Evolutionary conservation across 2,113 vertebrate genomes (phyloP).

Genomic region (Daphoenositta chrysoptera): DNA sequence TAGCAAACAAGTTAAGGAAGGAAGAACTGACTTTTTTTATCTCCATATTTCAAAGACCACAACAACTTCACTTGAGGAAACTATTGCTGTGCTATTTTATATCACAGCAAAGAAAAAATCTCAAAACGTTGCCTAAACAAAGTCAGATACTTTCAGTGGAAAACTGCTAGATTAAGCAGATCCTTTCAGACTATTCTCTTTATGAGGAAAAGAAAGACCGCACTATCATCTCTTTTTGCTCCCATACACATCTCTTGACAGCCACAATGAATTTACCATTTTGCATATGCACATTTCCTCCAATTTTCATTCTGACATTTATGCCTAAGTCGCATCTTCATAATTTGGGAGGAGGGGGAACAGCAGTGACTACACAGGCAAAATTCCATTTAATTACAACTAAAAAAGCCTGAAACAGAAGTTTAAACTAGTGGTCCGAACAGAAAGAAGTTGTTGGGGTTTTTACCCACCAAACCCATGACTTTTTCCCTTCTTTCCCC

Average conservation of each 20-base stretch:
- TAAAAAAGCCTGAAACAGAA: not conserved
- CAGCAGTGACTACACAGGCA: not conserved
- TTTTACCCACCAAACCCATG: fast-evolving
- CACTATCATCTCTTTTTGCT: not conserved
- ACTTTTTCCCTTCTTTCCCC: not conserved
- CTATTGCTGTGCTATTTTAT: not conserved
- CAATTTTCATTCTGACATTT: not conserved
- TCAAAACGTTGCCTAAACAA: not conserved
- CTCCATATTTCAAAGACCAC: not conserved
- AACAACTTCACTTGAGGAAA: too few relatives aligned
- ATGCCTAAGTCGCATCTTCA: not conserved
- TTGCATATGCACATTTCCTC: not conserved
- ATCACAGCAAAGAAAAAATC: not conserved
- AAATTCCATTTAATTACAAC: not conserved
- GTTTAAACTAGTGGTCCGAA: not conserved
- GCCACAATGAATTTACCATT: not conserved
- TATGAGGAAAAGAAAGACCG: not conserved
- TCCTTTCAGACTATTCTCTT: not conserved
- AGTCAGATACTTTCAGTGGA: not conserved
- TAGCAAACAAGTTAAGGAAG: not conserved
- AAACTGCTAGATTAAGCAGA: not conserved
- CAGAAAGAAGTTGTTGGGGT: fast-evolving
- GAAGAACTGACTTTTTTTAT: fast-evolving
- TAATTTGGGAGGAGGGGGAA: not conserved
- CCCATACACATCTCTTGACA: not conserved